Base-by-base conservation (phyloP, 2,797 vertebrate species). In the Protosalanx chinensis region DNA sequence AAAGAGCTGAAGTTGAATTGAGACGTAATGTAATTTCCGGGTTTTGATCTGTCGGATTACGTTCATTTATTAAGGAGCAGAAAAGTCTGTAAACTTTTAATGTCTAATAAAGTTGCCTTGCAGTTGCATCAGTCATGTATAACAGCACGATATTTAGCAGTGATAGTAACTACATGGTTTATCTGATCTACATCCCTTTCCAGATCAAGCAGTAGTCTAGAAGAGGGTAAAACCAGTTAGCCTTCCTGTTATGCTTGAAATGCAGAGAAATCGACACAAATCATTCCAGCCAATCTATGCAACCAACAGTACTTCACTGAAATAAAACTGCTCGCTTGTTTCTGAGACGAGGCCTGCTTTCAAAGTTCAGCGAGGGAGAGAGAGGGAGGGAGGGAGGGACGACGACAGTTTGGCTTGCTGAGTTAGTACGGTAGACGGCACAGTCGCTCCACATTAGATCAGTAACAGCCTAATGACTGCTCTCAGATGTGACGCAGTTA, bases 381-480 rank as follows among this genome's bases (percentile, higher is more conserved):
- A 27, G 23, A 27, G 23, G 23, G 23, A 27, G 23, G 23, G 23
- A 27, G 23, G 23, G 23, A 27, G 23, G 23, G 23, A 27, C 23
- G 23, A 27, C 23, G 23, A 27, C 23, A 73, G 64, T 74, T 35
- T 37, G 33, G 72, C 75, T 65, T 35, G 57, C 81, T 66, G 61
- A 23, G 61, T 81, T 76, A 67, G 83, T 81, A 81, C 83, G 82
- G 84, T 90, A 88, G 90, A 90, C 88, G 83, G 88, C 87, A 88
- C 89, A 88, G 84, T 92, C 85, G 79, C 84, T 80, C 86, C 87
- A 85, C 85, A 85, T 91, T 85, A 90, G 76, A 79, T 85, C 79
- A 79, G 67, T 64, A 3, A 53, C 65, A 71, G 58, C 71, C 67
- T 84, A 81, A 88, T 82, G 84, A 81, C 84, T 53, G 76, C 80